Conservation (phyloP, 2,888 invertebrate species). For the Scaptomyza flava region DNA sequence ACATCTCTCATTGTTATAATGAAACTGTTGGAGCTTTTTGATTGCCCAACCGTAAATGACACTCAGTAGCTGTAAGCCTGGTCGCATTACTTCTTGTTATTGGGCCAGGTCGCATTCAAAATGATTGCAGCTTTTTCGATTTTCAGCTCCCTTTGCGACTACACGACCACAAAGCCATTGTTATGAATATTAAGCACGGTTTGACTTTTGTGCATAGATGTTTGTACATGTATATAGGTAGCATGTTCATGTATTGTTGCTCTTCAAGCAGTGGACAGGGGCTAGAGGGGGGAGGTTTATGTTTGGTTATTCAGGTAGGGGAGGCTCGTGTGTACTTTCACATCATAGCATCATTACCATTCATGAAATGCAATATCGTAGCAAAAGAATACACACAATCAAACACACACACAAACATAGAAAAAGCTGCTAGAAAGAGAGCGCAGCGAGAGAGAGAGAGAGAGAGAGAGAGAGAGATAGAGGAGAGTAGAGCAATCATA, state of each 20-base stretch:
- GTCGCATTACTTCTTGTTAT: too few species aligned
- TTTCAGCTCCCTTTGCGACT: too few species aligned
- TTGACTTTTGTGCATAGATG: too few species aligned
- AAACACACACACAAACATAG: slow-evolving; percentile 17
- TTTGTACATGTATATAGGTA: too few species aligned
- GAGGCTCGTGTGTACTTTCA: slow-evolving; percentile 25
- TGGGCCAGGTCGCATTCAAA: slow-evolving; percentile 28
- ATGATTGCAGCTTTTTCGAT: neutral
- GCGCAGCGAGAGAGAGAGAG: neutral
- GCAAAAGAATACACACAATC: slow-evolving; percentile 58
- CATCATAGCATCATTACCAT: slow-evolving; percentile 73
- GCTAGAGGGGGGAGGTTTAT: neutral
- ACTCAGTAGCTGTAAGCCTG: too few species aligned
- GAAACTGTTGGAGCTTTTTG: too few species aligned
- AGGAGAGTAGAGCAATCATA: slow-evolving; percentile 49
- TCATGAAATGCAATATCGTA: slow-evolving; percentile 75
- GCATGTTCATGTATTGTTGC: too few species aligned
- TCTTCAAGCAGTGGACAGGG: too few species aligned
- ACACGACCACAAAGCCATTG: too few species aligned
- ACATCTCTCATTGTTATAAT: too few species aligned
- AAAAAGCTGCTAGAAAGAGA: slow-evolving; percentile 7
- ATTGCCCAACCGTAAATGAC: too few species aligned
- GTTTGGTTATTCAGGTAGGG: neutral
- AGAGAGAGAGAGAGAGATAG: neutral
- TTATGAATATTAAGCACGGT: too few species aligned